Evolutionary conservation across 2,888 invertebrate species (phyloP), one percentile per base, ranked within the genome.

Genomic region (Hecatera dysodea): DNA sequence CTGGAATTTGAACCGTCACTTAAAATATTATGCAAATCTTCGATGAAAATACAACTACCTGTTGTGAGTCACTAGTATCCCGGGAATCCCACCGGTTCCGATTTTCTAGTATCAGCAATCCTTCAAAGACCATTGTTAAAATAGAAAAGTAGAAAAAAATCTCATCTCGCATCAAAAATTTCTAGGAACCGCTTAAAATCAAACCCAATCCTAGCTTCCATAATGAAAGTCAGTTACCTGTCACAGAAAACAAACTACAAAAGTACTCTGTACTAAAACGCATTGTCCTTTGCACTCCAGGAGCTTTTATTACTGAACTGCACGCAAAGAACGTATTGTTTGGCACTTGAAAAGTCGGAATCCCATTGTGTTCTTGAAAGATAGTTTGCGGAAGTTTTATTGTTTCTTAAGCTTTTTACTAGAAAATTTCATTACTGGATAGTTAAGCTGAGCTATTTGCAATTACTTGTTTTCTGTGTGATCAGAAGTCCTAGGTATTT

Each of bases 241-340:
- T 76, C 65, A 63, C 75, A 55, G 39, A 77, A 79, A 83, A 83
- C 56, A 72, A 79, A 83, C 69, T 64, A 80, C 67, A 81, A 78
- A 83, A 78, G 73, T 55, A 36, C 70, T 61, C 44, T 46, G 64
- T 64, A 69, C 63, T 63, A 74, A 72, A 80, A 79, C 70, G 78
- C 79, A 85, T 86, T 88, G 87, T 89, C 82, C 78, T 83, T 83
- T 77, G 75, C 78, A 83, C 75, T 81, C 82, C 81, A 75, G 87
- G 85, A 81, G 74, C 76, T 83, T 87, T 86, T 87, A 86, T 86
- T 82, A 81, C 75, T 68, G 53, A 65, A 73, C 56, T 83, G 77
- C 72, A 82, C 79, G 80, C 82, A 78, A 77, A 84, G 78, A 84
- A 78, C 78, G 78, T 84, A 80, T 87, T 84, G 83, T 88, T 86